A percentile compares a stretch with the other conserved stretches of the same genome.
These are phyloP conservation scores for Fregetta grallaria DNA, from an alignment of 2,113 vertebrate genomes.

Conservation along the genomic window DNA sequence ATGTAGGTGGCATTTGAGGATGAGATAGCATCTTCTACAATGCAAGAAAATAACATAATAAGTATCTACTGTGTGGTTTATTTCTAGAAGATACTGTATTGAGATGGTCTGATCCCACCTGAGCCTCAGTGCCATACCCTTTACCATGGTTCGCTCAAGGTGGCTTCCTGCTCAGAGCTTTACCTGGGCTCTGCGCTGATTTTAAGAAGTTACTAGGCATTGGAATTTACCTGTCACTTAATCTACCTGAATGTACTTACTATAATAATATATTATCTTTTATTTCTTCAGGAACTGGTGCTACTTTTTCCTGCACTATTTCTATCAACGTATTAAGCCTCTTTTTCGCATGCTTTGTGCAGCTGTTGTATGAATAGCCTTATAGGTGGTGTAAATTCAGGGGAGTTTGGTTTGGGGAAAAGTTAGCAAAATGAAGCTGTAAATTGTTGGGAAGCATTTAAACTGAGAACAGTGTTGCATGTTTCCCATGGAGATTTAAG, in stretches of 20 bases:
- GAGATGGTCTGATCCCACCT: neutral
- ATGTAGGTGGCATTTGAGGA: neutral
- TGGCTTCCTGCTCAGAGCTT: neutral
- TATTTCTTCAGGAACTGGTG: neutral
- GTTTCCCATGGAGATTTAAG: neutral
- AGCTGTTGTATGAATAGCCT: neutral
- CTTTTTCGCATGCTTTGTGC: neutral
- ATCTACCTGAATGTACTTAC: neutral
- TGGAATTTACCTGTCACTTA: neutral
- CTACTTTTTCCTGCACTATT: neutral
- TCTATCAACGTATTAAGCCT: neutral
- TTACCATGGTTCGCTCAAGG: neutral
- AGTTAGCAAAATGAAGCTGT: constrained; percentile 10
- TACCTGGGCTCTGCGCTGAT: neutral
- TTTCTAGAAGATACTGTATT: neutral
- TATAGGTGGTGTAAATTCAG: neutral
- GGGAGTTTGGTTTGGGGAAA: neutral
- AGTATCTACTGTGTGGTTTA: neutral
- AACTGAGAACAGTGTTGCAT: neutral
- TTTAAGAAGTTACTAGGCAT: neutral
- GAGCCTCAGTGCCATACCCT: neutral
- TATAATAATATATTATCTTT: neutral
- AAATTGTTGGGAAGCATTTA: neutral
- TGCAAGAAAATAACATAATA: neutral
- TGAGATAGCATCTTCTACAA: neutral